Percentiles rank a stretch among this genome's conserved stretches.
These are phyloP conservation scores for Oreochromis grahami DNA, from an alignment of 2,797 vertebrate species.

Conservation along the genomic window DNA sequence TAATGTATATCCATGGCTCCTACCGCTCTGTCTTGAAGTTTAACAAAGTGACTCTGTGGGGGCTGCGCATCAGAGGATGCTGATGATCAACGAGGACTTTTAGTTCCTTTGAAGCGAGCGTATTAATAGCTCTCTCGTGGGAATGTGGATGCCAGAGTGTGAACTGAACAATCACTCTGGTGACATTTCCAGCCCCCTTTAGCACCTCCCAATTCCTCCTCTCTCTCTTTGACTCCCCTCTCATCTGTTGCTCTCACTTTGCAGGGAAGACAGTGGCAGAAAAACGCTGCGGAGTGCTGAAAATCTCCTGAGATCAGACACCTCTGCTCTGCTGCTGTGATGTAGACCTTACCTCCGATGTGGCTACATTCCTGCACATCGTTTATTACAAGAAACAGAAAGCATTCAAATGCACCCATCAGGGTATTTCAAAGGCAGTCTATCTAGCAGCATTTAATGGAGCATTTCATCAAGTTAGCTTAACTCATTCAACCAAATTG, in stretches of 20 bases:
- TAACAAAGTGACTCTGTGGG: neutral
- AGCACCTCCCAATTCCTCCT: constrained; percentile 2
- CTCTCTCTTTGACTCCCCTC: neutral
- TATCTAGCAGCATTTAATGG: neutral
- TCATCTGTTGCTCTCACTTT: constrained; percentile 9
- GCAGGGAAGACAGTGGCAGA: neutral
- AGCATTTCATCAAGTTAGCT: constrained; percentile 23
- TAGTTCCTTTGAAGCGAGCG: neutral
- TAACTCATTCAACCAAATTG: constrained; percentile 21
- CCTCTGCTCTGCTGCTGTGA: neutral
- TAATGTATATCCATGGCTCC: constrained; percentile 15
- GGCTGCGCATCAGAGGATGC: neutral
- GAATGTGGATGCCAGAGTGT: constrained; percentile 10
- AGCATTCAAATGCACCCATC: neutral
- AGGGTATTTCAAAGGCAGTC: neutral
- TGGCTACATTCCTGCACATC: neutral
- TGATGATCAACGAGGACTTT: constrained; percentile 1
- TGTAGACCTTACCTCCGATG: neutral
- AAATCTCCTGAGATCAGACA: constrained; percentile 2
- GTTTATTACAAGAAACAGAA: neutral
- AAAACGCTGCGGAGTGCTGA: neutral
- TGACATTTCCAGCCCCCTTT: constrained; percentile 24
- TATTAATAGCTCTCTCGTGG: constrained; percentile 21
- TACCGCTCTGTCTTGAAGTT: neutral
- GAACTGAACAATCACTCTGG: constrained; percentile 28